Conservation (phyloP, 2,797 vertebrate species). For the Chrysocyon brachyurus region DNA sequence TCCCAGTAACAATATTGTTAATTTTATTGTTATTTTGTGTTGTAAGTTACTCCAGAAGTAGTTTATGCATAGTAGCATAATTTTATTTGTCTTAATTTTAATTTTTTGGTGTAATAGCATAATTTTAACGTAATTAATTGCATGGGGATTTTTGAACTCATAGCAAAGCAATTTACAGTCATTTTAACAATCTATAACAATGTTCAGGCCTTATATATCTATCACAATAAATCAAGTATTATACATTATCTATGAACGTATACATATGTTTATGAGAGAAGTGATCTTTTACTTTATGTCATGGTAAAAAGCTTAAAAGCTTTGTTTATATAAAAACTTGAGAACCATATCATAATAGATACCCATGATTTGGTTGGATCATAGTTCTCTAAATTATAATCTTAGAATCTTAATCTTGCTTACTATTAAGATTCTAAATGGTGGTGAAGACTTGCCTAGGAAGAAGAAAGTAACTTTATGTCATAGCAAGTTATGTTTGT, state of each 20-base stretch:
- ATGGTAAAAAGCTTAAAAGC: neutral
- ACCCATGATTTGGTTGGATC: neutral
- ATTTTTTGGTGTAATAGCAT: neutral
- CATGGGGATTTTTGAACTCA: neutral
- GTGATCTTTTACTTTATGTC: slow-evolving; percentile 20
- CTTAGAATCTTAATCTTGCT: neutral
- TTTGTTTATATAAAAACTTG: slow-evolving; percentile 45
- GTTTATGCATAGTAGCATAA: neutral
- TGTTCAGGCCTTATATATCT: slow-evolving; percentile 40
- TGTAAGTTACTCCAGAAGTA: slow-evolving; percentile 23
- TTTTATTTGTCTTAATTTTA: neutral
- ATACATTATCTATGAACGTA: neutral
- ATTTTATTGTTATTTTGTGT: slow-evolving; percentile 23
- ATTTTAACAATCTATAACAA: neutral
- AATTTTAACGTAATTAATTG: slow-evolving; percentile 53
- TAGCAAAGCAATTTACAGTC: neutral
- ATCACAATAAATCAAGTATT: slow-evolving; percentile 18
- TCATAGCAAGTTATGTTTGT: slow-evolving; percentile 38
- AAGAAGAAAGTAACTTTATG: slow-evolving; percentile 32
- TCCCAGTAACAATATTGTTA: neutral
- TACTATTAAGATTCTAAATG: neutral
- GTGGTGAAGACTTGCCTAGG: neutral
- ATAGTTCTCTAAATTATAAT: slow-evolving; percentile 9
- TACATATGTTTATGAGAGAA: neutral
- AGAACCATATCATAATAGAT: neutral